A percentile compares a stretch with the other conserved stretches of the same genome.
These are phyloP conservation scores for Fratercula arctica DNA, from an alignment of 2,797 vertebrate genomes.

Conservation along the genomic window DNA sequence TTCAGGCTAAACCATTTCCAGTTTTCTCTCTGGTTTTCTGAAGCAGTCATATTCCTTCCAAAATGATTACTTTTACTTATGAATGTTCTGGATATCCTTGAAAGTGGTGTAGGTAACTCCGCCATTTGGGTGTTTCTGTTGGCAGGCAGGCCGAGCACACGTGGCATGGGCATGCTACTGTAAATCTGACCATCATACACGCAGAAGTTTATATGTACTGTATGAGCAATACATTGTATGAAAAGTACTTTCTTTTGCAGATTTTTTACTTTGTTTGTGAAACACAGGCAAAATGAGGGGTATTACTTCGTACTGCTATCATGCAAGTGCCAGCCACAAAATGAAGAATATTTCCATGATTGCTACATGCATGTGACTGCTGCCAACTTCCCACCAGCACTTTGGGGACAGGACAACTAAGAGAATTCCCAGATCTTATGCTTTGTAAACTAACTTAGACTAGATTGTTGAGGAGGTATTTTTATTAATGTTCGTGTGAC, in stretches of 20 bases:
- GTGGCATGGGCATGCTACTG: background rate
- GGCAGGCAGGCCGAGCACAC: background rate
- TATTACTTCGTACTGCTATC: background rate
- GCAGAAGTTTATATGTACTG: background rate
- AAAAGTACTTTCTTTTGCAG: background rate
- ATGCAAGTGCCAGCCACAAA: background rate
- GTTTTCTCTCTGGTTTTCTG: background rate
- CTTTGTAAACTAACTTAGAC: background rate
- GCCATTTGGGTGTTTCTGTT: background rate
- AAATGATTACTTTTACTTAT: background rate
- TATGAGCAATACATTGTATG: background rate
- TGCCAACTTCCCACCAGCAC: background rate
- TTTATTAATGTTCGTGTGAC: background rate
- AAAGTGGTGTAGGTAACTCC: background rate
- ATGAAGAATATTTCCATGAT: background rate
- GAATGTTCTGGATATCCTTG: background rate
- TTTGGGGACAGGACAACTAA: background rate
- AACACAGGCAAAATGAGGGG: background rate
- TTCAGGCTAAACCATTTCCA: background rate
- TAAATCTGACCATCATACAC: accelerated
- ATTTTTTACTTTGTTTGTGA: background rate
- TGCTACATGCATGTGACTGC: background rate
- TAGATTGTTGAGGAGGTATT: background rate
- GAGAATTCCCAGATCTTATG: background rate
- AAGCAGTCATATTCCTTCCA: background rate